Evolutionary conservation across 1,140 invertebrate species (phyloP).

Genomic region (Copidosoma floridanum): DNA sequence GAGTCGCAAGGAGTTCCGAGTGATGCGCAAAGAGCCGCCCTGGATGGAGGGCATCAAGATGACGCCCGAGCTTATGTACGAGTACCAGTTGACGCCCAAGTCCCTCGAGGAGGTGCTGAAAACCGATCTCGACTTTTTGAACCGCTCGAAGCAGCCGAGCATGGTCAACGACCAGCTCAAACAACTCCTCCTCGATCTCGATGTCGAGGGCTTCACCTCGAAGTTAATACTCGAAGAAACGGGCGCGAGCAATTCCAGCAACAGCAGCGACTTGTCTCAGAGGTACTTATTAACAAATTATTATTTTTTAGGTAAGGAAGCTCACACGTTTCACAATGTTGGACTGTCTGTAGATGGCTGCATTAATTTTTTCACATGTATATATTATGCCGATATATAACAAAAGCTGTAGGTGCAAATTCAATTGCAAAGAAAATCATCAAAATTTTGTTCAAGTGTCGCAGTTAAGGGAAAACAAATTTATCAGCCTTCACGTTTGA

Average conservation of each 20-base stretch:
- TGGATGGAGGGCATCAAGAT: slow-evolving; percentile 66
- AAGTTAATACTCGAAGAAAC: slow-evolving; percentile 65
- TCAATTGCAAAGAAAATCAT: too few species aligned
- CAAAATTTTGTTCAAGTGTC: too few species aligned
- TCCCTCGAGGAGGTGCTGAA: slow-evolving; percentile 65
- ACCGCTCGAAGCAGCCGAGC: slow-evolving; percentile 61
- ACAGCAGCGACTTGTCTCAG: slow-evolving; percentile 54
- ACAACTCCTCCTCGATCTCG: slow-evolving; percentile 70
- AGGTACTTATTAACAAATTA: too few species aligned
- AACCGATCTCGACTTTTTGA: slow-evolving; percentile 63
- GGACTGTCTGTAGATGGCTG: too few species aligned
- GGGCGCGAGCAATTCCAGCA: slow-evolving; percentile 62
- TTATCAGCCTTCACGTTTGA: too few species aligned
- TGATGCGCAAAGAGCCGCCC: slow-evolving; percentile 56
- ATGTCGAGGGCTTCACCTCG: slow-evolving; percentile 62
- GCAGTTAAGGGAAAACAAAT: too few species aligned
- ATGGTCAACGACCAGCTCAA: slow-evolving; percentile 72
- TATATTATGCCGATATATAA: too few species aligned
- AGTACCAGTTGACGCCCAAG: slow-evolving; percentile 65
- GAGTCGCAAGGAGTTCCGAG: not conserved
- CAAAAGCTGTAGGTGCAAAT: too few species aligned
- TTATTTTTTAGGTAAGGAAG: too few species aligned
- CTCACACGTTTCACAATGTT: too few species aligned
- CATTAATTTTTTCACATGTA: too few species aligned
- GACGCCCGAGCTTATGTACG: slow-evolving; percentile 67